Base-by-base conservation (phyloP, 2,888 invertebrate genomes). In the Pachycephus smyrnensis region DNA sequence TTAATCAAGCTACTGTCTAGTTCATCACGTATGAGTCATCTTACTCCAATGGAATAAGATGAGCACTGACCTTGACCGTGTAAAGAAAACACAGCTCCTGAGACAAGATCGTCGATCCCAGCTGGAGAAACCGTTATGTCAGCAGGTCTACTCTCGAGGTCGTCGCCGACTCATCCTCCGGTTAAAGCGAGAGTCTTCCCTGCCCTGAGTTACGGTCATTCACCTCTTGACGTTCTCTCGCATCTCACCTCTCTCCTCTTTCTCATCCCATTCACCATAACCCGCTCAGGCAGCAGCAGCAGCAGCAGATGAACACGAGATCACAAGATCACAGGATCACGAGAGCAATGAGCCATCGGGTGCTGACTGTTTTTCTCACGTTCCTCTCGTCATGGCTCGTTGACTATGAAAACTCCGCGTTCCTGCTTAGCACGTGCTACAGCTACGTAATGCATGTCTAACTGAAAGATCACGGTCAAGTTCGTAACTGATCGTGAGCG, bases 61-160 rank as follows among this genome's bases (percentile, higher is more conserved):
- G 87, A 87, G 87, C 83, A 79, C 31, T 77, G 85, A 85, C 88
- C 88, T 83, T 88, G 88, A 82, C 88, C 87, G 77, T 87, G 86
- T 85, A 80, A 15, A 37, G 37, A 37, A 37, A 37, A 37, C 37
- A 12, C 37, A 37, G 37, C 37, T 37, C 37, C 37, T 12, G 37
- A 12, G 37, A 37, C 37, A 37, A 69, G 69, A 69, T n/a, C 69
- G 12, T 69, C 69, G 69, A n/a, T n/a, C 69, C 69, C 30, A 69
- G 30, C 69, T 69, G 31, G 69, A 69, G 69, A 69, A 37, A 69
- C 69, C 69, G 69, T 69, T 69, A 69, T 32, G 31, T 69, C 69
- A 87, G 85, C 78, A 68, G 76, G 78, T 75, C 80, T 80, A 81
- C 80, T 77, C 75, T 77, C 78, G 83, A 84, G 85, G 84, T 84